These are phyloP conservation scores for Sinhomidia bicolor DNA, from an alignment of 2,888 invertebrate species.

Conservation along the genomic window DNA sequence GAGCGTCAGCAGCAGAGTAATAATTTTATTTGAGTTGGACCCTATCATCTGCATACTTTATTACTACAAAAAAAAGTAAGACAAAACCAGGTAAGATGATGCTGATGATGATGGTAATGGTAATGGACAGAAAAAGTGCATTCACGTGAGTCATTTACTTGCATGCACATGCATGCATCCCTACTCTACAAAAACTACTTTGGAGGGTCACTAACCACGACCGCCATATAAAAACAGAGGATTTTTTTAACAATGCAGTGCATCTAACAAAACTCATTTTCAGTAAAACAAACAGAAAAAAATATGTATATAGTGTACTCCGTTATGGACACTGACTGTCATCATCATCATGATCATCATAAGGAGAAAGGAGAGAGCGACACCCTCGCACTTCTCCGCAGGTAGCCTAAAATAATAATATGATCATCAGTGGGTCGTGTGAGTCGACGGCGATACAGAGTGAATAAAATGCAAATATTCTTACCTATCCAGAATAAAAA, in stretches of 20 bases:
- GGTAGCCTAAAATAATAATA: no score
- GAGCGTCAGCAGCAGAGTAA: neutral
- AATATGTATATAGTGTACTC: neutral
- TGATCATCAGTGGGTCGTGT: neutral
- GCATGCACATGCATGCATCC: conserved; percentile 4
- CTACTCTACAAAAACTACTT: neutral
- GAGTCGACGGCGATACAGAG: neutral
- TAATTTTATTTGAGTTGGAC: neutral
- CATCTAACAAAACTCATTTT: conserved; percentile 37
- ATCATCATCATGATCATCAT: no score
- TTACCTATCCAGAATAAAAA: no score
- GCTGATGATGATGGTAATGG: neutral
- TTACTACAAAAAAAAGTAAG: no score
- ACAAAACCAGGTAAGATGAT: neutral
- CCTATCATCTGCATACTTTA: conserved; percentile 59
- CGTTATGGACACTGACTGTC: neutral
- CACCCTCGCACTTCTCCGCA: conserved; percentile 28
- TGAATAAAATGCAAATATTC: conserved; percentile 31
- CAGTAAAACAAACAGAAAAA: conserved; percentile 52
- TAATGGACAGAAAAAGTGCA: conserved; percentile 47
- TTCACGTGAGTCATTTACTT: conserved; percentile 65
- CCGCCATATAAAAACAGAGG: neutral
- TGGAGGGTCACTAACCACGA: neutral
- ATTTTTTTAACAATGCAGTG: neutral
- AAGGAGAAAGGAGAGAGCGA: neutral